Conservation (phyloP, 2,113 vertebrate species). For the Lipophrys pholis region DNA sequence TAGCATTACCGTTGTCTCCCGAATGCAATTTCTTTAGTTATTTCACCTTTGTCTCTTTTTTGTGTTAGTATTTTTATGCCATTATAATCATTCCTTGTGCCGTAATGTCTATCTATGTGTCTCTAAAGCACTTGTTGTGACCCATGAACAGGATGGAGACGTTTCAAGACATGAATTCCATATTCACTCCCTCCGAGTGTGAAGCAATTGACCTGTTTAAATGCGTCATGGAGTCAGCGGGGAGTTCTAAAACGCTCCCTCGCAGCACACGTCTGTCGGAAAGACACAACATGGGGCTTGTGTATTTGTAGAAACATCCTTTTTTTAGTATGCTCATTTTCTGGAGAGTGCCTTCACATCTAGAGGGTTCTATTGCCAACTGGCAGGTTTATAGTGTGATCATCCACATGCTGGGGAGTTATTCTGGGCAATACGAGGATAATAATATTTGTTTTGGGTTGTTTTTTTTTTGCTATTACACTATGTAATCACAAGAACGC, state of each 20-base stretch:
- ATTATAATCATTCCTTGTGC: no score
- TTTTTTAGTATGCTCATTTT: slow-evolving; percentile 47
- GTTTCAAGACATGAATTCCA: neutral
- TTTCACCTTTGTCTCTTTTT: no score
- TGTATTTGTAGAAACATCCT: slow-evolving; percentile 50
- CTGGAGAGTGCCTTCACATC: slow-evolving; percentile 44
- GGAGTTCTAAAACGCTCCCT: slow-evolving; percentile 21
- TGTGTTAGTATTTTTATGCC: no score
- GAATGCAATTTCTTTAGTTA: no score
- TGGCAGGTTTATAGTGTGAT: slow-evolving; percentile 58
- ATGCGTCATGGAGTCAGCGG: slow-evolving; percentile 33
- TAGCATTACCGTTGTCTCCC: no score
- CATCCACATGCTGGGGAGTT: slow-evolving; percentile 40
- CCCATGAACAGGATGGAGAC: neutral
- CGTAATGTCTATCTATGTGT: no score
- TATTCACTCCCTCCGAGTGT: neutral
- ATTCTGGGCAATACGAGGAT: slow-evolving; percentile 46
- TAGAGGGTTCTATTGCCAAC: slow-evolving; percentile 58
- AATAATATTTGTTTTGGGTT: slow-evolving; percentile 23
- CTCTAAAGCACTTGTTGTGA: neutral
- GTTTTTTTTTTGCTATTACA: neutral
- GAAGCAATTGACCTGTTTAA: slow-evolving; percentile 31
- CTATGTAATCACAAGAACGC: slow-evolving; percentile 19
- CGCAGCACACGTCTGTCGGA: slow-evolving; percentile 17
- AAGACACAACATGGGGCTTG: slow-evolving; percentile 13